Conservation (phyloP, 1,140 invertebrate genomes). For the Drosophila trapezifrons region DNA sequence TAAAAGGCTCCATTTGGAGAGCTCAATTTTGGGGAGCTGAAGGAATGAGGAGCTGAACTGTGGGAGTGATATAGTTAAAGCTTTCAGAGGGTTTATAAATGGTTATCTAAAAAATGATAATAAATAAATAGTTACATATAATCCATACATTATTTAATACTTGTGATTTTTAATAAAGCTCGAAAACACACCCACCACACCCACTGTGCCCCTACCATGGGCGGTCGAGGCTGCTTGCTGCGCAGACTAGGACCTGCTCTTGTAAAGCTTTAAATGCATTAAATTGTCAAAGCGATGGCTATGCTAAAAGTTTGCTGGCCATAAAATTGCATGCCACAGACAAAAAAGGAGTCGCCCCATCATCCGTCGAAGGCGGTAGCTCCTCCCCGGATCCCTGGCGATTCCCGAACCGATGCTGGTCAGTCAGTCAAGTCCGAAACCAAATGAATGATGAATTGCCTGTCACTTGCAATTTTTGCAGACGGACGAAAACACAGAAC, state of each 20-base stretch:
- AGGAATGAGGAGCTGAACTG: background rate
- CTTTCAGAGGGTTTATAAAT: background rate
- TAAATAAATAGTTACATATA: no score
- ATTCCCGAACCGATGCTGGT: conserved; percentile 42
- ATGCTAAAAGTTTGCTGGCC: conserved; percentile 71
- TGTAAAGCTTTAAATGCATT: conserved; percentile 76
- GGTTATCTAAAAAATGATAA: no score
- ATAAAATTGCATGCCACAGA: conserved; percentile 76
- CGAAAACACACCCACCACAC: background rate
- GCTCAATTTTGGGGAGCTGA: background rate
- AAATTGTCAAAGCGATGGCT: conserved; percentile 72
- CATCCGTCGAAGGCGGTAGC: conserved; percentile 26
- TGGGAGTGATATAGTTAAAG: background rate
- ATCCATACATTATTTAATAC: no score
- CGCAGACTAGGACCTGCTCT: conserved; percentile 29
- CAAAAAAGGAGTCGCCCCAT: conserved; percentile 68
- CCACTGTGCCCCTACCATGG: conserved; percentile 54
- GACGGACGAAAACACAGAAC: conserved; percentile 71
- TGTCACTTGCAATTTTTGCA: conserved; percentile 81
- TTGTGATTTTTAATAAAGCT: background rate
- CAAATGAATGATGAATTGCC: conserved; percentile 82
- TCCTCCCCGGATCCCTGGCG: conserved; percentile 14
- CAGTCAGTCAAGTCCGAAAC: conserved; percentile 68
- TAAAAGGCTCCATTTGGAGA: conserved; percentile 11
- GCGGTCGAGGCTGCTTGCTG: conserved; percentile 35